Base-by-base conservation (phyloP, 2,888 invertebrate genomes). In the Ormia ochracea region DNA sequence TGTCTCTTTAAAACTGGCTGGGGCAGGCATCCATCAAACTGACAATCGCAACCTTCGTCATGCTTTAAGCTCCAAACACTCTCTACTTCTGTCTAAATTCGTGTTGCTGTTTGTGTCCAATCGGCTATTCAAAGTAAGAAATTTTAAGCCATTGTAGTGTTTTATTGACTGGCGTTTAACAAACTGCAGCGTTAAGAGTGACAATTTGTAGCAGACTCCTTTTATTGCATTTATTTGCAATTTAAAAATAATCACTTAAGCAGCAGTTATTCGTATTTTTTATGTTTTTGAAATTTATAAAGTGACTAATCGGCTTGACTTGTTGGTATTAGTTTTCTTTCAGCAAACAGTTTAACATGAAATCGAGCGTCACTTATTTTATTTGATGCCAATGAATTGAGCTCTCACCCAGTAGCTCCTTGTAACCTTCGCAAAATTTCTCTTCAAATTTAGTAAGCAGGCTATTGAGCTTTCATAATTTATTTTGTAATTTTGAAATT, bases 1-100 rank as follows among this genome's bases (percentile, higher is more conserved):
- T 61, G 26, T 61, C 23, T 72, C 41, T 59, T 61, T 21, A 10
- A 12, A 41, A 61, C 72, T 56, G 72, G 26, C 48, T 38, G 3
- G 72, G 56, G 68, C 76, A 76, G 68, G 69, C 76, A 68, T 76
- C 75, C 61, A 72, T 72, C 79, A 80, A 36, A 54, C 17, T 50
- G 79, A 12, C 58, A 68, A 52, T 59, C 45, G 50, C 26, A 58
- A 74, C 66, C 66, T 74, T 66, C 66, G 48, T 41, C 21, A 31
- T 56, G 12, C 23, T 73, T 72, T 31, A 7, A 52, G 9, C n/a
- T 17, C 14, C 1, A 14, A 41, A 61, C 23, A 41, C 43, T 43
- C 38, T 26, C 33, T 31, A 31, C 48, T 50, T 23, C 19, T 45
- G 26, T 14, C 21, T 48, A 48, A 50, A 26, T 50, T 21, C 9